Percentiles rank a stretch among this genome's conserved stretches.
These are phyloP conservation scores for Lepidotrigona ventralis DNA, from an alignment of 1,140 invertebrate genomes.

Conservation along the genomic window DNA sequence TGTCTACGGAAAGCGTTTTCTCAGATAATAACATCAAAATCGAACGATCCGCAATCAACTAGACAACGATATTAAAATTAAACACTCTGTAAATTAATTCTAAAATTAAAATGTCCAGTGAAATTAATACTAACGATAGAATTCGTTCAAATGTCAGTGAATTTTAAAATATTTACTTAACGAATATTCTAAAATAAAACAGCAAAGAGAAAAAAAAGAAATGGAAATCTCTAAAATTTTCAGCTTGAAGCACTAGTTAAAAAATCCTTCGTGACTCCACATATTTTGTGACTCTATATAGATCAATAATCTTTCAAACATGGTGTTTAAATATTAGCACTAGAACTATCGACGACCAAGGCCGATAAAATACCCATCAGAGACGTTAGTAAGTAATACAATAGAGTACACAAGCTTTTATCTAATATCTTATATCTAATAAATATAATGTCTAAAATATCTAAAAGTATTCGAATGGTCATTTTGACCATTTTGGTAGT, in stretches of 20 bases:
- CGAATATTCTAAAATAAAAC: not conserved
- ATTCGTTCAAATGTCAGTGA: not conserved
- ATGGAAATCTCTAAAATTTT: not conserved
- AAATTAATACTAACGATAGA: too few relatives aligned
- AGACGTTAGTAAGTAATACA: too few relatives aligned
- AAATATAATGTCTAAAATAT: too few relatives aligned
- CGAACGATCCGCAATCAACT: too few relatives aligned
- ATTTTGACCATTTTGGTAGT: too few relatives aligned
- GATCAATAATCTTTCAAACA: not conserved
- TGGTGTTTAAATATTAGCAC: not conserved
- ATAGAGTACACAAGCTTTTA: too few relatives aligned
- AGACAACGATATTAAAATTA: not conserved
- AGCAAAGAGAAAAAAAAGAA: not conserved
- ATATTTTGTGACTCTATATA: not conserved
- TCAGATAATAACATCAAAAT: too few relatives aligned
- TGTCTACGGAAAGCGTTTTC: constrained; percentile 76
- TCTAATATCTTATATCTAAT: too few relatives aligned
- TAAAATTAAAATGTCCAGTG: too few relatives aligned
- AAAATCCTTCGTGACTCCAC: not conserved
- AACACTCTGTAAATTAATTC: not conserved
- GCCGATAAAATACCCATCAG: too few relatives aligned
- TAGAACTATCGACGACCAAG: too few relatives aligned
- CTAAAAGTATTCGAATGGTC: too few relatives aligned
- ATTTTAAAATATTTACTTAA: not conserved
- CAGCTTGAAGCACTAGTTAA: not conserved